A percentile compares a stretch with the other conserved stretches of the same genome.
Evolutionary conservation across 2,888 invertebrate species (phyloP).

Genomic region (Dynastes maya): DNA sequence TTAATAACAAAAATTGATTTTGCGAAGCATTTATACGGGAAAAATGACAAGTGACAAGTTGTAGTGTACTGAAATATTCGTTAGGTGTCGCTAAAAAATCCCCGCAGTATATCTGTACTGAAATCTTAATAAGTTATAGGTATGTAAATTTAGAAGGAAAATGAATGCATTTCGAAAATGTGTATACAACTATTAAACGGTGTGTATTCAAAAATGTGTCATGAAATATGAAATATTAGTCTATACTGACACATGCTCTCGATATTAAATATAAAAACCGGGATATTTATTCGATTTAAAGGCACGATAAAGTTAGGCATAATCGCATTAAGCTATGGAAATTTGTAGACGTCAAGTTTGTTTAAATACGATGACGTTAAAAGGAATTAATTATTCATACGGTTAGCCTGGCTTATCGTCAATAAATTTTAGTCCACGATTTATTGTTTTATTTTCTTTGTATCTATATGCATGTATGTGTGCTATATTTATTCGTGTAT

Average conservation of each 20-base stretch:
- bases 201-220: not conserved
- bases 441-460: not conserved
- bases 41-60: not conserved
- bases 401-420: not conserved
- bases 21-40: not conserved
- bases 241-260: not conserved
- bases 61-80: not conserved
- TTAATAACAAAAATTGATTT: not conserved
- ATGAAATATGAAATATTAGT: not conserved
- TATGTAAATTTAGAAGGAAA: too few relatives aligned
- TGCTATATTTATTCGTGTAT: too few relatives aligned
- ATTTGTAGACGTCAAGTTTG: slow-evolving; percentile 26
- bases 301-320: slow-evolving; percentile 14
- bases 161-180: too few relatives aligned
- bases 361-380: slow-evolving; percentile 18
- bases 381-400: slow-evolving; percentile 40
- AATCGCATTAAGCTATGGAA: slow-evolving; percentile 12
- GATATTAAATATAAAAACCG: slow-evolving; percentile 5
- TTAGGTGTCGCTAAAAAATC: not conserved
- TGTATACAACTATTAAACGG: too few relatives aligned
- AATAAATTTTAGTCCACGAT: slow-evolving; percentile 25
- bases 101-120: too few relatives aligned
- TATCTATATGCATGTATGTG: not conserved
- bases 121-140: too few relatives aligned
- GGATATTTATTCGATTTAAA: slow-evolving; percentile 4